Evolutionary conservation across 2,113 vertebrate genomes (phyloP).

Genomic region (Hemichromis elongatus): DNA sequence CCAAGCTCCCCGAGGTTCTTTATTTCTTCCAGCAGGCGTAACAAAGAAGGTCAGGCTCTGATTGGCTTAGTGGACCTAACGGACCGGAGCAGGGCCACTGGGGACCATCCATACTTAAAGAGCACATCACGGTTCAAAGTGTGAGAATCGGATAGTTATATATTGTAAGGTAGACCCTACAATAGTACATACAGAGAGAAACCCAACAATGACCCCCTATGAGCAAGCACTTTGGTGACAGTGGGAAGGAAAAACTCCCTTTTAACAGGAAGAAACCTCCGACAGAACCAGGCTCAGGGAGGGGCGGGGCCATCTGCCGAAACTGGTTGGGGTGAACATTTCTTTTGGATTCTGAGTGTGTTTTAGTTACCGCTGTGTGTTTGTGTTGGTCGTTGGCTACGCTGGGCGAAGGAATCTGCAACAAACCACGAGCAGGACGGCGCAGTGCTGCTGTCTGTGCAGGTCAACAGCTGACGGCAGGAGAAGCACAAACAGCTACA

Average conservation of each 20-base stretch:
- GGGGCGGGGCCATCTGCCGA: background rate
- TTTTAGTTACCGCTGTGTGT: background rate
- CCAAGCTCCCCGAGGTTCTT: background rate
- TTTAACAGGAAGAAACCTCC: background rate
- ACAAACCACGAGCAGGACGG: background rate
- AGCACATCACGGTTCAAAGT: background rate
- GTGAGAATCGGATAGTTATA: background rate
- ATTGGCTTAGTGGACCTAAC: background rate
- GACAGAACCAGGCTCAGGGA: background rate
- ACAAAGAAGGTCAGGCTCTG: background rate
- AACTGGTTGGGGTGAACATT: accelerated
- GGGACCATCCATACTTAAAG: background rate
- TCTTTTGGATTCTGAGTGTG: background rate
- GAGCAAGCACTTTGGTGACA: background rate
- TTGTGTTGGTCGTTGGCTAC: background rate
- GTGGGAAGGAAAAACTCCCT: background rate
- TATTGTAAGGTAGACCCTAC: background rate
- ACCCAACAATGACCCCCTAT: background rate
- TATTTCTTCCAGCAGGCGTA: background rate
- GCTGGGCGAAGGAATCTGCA: background rate
- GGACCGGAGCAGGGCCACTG: background rate
- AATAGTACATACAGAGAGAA: background rate
- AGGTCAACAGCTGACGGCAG: background rate
- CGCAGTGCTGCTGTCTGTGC: background rate
- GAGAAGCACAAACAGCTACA: background rate